Evolutionary conservation across 1,140 invertebrate species (phyloP).

Genomic region (Aphis gossypii): DNA sequence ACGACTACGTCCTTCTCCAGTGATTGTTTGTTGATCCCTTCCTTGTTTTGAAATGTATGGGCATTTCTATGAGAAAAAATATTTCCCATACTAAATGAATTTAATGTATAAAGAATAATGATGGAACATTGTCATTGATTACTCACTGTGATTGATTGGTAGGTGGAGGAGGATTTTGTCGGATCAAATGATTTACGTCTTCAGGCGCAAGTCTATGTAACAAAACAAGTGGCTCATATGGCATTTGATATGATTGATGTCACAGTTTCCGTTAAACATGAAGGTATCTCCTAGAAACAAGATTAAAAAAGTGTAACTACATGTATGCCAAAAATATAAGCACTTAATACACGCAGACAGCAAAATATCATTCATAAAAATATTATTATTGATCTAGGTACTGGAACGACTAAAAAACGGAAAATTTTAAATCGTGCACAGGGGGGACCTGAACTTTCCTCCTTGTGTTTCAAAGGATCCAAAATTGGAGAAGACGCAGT

Average conservation of each 20-base stretch:
- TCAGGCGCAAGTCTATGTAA: slow-evolving; percentile 14
- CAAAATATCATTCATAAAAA: background rate
- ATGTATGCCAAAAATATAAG: background rate
- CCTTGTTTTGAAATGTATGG: background rate
- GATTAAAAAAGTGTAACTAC: background rate
- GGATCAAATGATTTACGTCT: slow-evolving; percentile 22
- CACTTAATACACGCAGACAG: background rate
- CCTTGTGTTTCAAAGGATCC: too few relatives aligned
- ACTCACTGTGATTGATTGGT: background rate
- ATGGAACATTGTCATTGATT: background rate
- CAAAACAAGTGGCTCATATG: slow-evolving; percentile 34
- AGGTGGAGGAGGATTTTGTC: background rate
- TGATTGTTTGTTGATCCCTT: background rate
- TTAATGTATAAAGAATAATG: background rate
- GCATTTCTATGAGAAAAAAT: background rate
- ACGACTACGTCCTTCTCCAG: background rate
- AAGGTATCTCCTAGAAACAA: background rate
- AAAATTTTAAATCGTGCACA: too few relatives aligned
- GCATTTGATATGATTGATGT: slow-evolving; percentile 37
- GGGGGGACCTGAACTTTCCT: too few relatives aligned
- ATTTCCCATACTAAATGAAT: slow-evolving; percentile 2
- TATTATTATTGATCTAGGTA: background rate
- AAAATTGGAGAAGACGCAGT: background rate
- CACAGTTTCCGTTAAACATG: background rate
- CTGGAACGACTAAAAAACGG: too few relatives aligned